These are phyloP conservation scores for Xenotilapia leptura DNA, from an alignment of 2,113 vertebrate genomes.

Conservation along the genomic window DNA sequence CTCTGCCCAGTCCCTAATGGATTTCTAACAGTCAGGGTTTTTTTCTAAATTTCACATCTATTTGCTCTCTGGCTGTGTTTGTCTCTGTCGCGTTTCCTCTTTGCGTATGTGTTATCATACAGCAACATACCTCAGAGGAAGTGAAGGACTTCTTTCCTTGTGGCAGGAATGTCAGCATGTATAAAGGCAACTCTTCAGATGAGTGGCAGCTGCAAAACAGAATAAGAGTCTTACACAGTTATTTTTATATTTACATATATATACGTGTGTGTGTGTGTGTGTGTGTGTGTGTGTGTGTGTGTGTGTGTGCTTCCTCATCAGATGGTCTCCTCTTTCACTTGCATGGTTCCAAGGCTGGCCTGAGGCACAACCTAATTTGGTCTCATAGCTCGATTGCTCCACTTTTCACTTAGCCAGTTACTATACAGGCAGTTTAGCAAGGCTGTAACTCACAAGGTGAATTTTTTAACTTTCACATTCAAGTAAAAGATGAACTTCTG, in stretches of 20 bases:
- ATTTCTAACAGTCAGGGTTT: neutral
- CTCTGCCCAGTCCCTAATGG: neutral
- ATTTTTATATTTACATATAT: neutral
- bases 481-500: neutral
- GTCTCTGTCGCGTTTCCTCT: neutral
- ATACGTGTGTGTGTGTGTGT: neutral
- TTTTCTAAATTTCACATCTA: neutral
- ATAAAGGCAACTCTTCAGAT: conserved; percentile 25
- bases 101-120: neutral
- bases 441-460: conserved; percentile 15
- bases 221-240: neutral
- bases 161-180: conserved; percentile 23
- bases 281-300: neutral
- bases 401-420: conserved; percentile 44
- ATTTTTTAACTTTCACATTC: conserved; percentile 22
- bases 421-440: neutral
- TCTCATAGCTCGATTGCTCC: conserved; percentile 41
- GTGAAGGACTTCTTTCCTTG: conserved; percentile 1
- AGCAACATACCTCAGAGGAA: conserved; percentile 3
- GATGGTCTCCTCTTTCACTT: conserved; percentile 30
- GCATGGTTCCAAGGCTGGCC: conserved; percentile 24
- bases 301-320: conserved; percentile 1
- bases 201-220: conserved; percentile 41
- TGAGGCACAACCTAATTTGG: conserved; percentile 45
- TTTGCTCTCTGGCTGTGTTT: neutral